These are phyloP conservation scores for Neuroterus valhalla DNA, from an alignment of 1,140 invertebrate genomes.

Conservation along the genomic window DNA sequence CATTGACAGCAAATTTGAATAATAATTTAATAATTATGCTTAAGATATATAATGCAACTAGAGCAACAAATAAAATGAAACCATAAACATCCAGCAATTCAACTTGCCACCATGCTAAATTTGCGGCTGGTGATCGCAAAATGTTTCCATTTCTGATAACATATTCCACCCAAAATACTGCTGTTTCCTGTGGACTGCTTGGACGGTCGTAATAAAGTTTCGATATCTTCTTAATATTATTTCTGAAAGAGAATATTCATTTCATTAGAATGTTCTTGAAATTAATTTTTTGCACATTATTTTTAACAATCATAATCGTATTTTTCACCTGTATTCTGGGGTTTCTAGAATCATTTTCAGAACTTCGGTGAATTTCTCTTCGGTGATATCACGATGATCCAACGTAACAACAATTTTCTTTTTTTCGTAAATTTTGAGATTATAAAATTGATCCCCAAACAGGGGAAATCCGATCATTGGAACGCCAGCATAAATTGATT, in stretches of 20 bases:
- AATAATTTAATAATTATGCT: neutral
- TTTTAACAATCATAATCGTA: neutral
- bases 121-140: constrained; percentile 53
- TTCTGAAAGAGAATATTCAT: constrained; percentile 34
- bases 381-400: constrained; percentile 63
- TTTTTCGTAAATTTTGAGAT: constrained; percentile 59
- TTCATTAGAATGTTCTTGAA: too few relatives aligned
- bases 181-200: constrained; percentile 57
- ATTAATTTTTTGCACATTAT: too few relatives aligned
- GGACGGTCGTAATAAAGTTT: constrained; percentile 61
- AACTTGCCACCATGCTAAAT: constrained; percentile 62
- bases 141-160: constrained; percentile 63
- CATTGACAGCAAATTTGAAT: neutral
- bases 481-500: constrained; percentile 83
- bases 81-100: constrained; percentile 60
- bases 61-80: constrained; percentile 21
- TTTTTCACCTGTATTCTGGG: constrained; percentile 59
- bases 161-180: constrained; percentile 69
- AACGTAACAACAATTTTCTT: constrained; percentile 56
- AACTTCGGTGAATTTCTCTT: constrained; percentile 55
- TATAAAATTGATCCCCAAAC: constrained; percentile 80
- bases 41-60: neutral
- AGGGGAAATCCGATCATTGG: constrained; percentile 83
- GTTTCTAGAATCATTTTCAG: constrained; percentile 64
- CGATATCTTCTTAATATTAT: constrained; percentile 63